Conservation (phyloP, 2,797 vertebrate species). For the Sebastes minor region DNA sequence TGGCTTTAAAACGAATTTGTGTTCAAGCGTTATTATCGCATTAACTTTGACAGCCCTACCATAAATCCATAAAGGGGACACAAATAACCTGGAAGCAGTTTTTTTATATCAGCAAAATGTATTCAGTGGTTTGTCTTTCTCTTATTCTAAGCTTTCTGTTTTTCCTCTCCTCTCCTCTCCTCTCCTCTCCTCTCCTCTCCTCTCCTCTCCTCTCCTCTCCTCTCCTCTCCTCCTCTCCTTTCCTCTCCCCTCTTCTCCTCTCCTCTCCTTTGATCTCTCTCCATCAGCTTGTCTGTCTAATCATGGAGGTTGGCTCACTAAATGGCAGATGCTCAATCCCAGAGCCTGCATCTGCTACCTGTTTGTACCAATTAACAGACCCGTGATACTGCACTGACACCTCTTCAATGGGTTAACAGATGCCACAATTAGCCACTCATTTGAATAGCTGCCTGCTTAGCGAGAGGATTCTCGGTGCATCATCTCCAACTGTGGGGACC, state of each 20-base stretch:
- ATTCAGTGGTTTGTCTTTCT: background rate
- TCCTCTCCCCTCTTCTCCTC: too few species aligned
- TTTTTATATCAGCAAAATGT: background rate
- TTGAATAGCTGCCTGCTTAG: constrained; percentile 89
- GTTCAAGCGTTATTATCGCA: too few species aligned
- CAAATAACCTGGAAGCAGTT: background rate
- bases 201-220: too few species aligned
- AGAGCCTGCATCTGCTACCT: constrained; percentile 81
- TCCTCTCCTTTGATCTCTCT: constrained; percentile 24
- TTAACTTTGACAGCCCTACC: too few species aligned
- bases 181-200: background rate
- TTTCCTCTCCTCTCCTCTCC: background rate
- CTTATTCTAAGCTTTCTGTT: background rate
- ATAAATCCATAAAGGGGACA: background rate
- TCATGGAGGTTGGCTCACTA: constrained; percentile 71
- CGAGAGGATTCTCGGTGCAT: constrained; percentile 80
- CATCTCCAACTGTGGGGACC: constrained; percentile 82
- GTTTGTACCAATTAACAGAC: constrained; percentile 84
- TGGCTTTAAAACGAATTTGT: too few species aligned
- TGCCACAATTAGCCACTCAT: constrained; percentile 90
- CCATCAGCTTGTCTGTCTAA: constrained; percentile 60
- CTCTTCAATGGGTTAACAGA: constrained; percentile 89
- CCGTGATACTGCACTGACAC: constrained; percentile 77
- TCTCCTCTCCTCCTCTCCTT: background rate
- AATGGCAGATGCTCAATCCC: constrained; percentile 78